These are phyloP conservation scores for Morone saxatilis DNA, from an alignment of 2,113 vertebrate species.

Conservation along the genomic window DNA sequence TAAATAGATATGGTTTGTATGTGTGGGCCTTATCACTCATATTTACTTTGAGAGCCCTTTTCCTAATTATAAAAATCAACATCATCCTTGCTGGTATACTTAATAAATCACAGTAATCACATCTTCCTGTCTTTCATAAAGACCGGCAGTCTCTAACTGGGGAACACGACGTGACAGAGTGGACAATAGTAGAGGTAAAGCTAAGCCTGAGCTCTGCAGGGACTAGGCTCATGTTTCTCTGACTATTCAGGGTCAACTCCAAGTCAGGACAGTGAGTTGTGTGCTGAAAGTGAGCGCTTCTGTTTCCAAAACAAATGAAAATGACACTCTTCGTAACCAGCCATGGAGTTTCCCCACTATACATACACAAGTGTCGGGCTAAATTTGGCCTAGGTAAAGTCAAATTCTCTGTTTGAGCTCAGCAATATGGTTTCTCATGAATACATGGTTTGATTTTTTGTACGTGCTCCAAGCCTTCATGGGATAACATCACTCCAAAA, in stretches of 20 bases:
- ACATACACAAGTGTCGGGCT: not conserved
- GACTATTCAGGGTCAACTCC: conserved; percentile 64
- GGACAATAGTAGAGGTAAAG: conserved; percentile 59
- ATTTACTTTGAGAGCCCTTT: not conserved
- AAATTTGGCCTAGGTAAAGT: conserved; percentile 2
- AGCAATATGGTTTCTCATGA: conserved; percentile 1
- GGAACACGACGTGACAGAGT: conserved; percentile 30
- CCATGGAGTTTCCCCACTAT: conserved; percentile 8
- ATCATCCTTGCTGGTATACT: not conserved
- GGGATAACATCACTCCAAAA: not conserved
- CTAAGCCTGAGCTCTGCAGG: conserved; percentile 60
- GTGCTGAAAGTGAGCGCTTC: conserved; percentile 48
- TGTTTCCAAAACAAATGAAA: conserved; percentile 62
- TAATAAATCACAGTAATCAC: not conserved
- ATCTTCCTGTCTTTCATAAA: conserved; percentile 26
- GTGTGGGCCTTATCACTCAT: conserved; percentile 5
- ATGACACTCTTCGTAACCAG: conserved; percentile 41
- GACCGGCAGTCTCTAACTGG: conserved; percentile 18
- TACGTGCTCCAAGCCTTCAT: not conserved
- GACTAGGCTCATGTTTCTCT: conserved; percentile 75
- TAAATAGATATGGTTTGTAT: not conserved
- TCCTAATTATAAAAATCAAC: not conserved
- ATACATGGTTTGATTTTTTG: not conserved
- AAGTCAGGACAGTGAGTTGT: conserved; percentile 41
- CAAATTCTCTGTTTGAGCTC: conserved; percentile 6